phyloP scores from a whole-genome alignment of 2,797 vertebrate genomes.

The Enteromius argenteus region DNA sequence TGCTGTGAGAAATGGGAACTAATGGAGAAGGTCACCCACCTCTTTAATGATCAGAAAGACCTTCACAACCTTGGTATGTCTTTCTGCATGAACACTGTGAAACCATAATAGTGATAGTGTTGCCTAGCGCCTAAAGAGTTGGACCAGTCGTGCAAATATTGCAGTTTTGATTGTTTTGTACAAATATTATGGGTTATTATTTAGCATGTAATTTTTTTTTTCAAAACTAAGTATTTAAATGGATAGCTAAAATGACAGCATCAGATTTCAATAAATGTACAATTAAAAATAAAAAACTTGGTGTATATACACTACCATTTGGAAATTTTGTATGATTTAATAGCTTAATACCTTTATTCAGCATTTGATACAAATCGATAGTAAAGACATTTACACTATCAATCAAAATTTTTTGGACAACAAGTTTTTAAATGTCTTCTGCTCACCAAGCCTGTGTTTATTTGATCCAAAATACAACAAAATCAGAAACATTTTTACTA shows the following conservation, averaged over 20 bases:
- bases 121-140: background rate
- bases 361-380: background rate
- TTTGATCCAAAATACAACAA: too few species aligned
- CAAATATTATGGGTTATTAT: background rate
- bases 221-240: background rate
- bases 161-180: background rate
- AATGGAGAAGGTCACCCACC: slow-evolving; percentile 85
- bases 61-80: slow-evolving; percentile 81
- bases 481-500: too few species aligned
- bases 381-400: background rate
- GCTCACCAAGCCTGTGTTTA: too few species aligned
- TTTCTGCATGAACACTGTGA: background rate
- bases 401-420: background rate
- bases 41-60: slow-evolving; percentile 86
- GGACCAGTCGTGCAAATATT: background rate
- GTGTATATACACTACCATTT: background rate
- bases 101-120: background rate
- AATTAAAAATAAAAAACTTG: background rate
- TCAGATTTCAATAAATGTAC: background rate
- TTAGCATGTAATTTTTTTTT: background rate
- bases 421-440: too few species aligned
- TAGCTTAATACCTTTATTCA: background rate
- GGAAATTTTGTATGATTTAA: background rate
- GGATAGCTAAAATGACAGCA: background rate
- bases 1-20: slow-evolving; percentile 93